These are phyloP conservation scores for Amphipyra tragopoginis DNA, from an alignment of 2,888 invertebrate species.

Conservation along the genomic window DNA sequence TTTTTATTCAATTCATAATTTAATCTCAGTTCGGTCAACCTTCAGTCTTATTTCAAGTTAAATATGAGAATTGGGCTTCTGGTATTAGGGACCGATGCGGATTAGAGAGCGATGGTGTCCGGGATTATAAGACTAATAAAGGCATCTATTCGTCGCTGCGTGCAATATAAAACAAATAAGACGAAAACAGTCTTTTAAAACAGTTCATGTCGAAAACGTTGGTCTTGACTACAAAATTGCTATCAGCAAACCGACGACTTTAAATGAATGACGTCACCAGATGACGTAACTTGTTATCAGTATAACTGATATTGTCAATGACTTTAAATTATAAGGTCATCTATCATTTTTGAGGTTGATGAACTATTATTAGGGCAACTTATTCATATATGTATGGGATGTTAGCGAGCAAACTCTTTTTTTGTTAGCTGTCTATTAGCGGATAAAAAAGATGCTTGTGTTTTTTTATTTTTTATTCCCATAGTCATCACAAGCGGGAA, in stretches of 20 bases:
- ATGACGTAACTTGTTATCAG: slow-evolving; percentile 10
- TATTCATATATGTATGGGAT: not conserved
- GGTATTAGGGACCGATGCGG: no score
- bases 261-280: not conserved
- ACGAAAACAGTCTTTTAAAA: not conserved
- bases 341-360: not conserved
- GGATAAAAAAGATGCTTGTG: no score
- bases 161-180: not conserved
- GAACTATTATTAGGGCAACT: not conserved
- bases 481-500: no score
- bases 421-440: no score
- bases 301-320: not conserved
- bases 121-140: no score
- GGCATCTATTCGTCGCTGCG: not conserved
- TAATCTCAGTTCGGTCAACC: no score
- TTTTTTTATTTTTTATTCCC: no score
- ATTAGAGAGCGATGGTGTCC: no score
- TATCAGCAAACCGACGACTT: not conserved
- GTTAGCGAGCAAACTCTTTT: no score
- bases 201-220: not conserved
- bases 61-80: no score
- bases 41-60: no score
- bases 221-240: not conserved
- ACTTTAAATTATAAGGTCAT: not conserved
- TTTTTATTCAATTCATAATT: no score